Conservation (phyloP, 1,140 invertebrate genomes). For the Holcopasites calliopsidis region DNA sequence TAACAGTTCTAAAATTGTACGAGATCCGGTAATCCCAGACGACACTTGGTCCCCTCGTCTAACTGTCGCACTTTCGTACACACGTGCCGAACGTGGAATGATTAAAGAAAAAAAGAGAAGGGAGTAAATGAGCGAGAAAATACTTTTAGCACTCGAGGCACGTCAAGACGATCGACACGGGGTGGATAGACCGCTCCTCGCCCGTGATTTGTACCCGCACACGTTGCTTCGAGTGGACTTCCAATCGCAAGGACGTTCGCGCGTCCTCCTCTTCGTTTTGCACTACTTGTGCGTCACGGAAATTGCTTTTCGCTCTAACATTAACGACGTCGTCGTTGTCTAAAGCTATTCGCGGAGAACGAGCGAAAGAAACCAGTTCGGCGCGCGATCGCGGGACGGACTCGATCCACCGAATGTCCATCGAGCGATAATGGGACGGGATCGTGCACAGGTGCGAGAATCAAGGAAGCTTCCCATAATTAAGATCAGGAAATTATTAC, state of each 20-base stretch:
- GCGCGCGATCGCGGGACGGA: background rate
- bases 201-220: background rate
- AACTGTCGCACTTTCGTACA: background rate
- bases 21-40: constrained; percentile 35
- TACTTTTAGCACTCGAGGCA: too few species aligned
- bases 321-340: constrained; percentile 26
- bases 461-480: constrained; percentile 1
- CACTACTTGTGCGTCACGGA: constrained; percentile 31
- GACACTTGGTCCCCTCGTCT: background rate
- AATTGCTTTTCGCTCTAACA: constrained; percentile 28
- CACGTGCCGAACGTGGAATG: too few species aligned
- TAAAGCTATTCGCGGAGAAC: constrained; percentile 14
- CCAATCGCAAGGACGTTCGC: constrained; percentile 17
- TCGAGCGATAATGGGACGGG: constrained; percentile 8
- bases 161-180: background rate
- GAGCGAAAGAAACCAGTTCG: constrained; percentile 34
- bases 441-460: background rate
- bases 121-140: too few species aligned
- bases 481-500: constrained; percentile 2
- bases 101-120: too few species aligned
- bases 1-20: constrained; percentile 42
- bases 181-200: background rate
- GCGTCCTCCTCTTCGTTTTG: constrained; percentile 12
- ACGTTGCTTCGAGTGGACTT: background rate
- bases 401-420: constrained; percentile 5